These are phyloP conservation scores for Sceloporus tristichus DNA, from an alignment of 2,113 vertebrate genomes.

Conservation along the genomic window DNA sequence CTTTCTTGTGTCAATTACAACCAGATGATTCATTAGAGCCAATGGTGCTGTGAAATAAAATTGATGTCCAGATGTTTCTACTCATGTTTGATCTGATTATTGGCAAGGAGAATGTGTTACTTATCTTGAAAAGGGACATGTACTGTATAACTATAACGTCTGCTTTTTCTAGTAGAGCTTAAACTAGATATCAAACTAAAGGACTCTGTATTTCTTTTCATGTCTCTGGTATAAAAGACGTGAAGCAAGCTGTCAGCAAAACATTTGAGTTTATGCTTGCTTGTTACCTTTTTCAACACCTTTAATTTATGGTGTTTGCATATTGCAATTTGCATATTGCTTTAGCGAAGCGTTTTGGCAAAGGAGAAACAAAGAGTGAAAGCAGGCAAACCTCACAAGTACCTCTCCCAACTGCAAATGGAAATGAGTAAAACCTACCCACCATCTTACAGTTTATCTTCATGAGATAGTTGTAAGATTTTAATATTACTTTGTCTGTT, in stretches of 20 bases:
- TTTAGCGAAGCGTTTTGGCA: background rate
- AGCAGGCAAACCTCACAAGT: background rate
- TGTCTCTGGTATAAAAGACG: background rate
- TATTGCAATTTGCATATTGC: background rate
- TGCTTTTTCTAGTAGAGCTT: background rate
- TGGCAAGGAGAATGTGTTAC: too few relatives aligned
- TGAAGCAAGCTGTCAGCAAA: background rate
- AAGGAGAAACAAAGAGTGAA: background rate
- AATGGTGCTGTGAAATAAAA: background rate
- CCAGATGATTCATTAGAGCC: background rate
- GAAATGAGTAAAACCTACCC: background rate
- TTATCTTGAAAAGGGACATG: background rate
- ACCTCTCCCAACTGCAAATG: background rate
- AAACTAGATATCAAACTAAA: background rate
- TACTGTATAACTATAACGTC: background rate
- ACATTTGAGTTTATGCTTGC: background rate
- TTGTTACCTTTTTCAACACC: background rate
- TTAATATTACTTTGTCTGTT: too few relatives aligned
- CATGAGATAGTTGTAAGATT: too few relatives aligned
- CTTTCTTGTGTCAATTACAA: background rate
- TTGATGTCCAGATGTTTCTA: background rate
- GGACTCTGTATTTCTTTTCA: background rate
- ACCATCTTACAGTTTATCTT: too few relatives aligned
- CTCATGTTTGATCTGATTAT: background rate
- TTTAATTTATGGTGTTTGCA: too few relatives aligned